Percentiles rank a stretch among this genome's conserved stretches.
phyloP scores from a whole-genome alignment of 2,797 vertebrate species.

The Octomys mimax region DNA sequence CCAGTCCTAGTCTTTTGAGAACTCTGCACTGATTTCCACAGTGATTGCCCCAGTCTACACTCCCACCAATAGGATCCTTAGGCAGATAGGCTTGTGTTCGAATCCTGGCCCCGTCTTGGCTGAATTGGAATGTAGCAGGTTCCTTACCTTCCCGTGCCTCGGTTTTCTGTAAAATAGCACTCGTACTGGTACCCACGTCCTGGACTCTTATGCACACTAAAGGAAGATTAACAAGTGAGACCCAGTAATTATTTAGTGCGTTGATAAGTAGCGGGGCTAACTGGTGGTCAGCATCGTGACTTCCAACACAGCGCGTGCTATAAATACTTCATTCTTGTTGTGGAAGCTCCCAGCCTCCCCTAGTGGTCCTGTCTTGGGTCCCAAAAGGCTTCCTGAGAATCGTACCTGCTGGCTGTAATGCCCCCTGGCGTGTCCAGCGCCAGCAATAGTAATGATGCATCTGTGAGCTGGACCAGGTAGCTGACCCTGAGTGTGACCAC shows the following conservation, averaged over 20 bases:
- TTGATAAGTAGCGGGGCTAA: neutral
- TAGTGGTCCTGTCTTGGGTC: neutral
- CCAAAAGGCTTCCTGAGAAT: neutral
- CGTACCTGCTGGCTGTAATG: neutral
- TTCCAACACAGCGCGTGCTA: neutral
- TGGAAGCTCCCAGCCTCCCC: neutral
- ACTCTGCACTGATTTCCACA: neutral
- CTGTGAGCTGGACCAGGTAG: neutral
- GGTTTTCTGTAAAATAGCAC: neutral
- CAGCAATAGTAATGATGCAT: neutral
- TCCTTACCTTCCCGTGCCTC: neutral
- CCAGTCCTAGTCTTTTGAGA: too few relatives aligned
- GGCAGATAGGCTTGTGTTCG: neutral
- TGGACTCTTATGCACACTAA: neutral
- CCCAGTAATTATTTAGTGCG: neutral
- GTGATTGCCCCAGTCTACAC: neutral
- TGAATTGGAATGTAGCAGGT: neutral
- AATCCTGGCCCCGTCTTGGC: neutral
- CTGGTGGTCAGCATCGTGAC: neutral
- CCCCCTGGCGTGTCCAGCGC: neutral
- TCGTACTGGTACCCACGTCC: neutral
- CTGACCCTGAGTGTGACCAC: neutral
- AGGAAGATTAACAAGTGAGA: conserved; percentile 3
- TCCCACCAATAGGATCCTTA: neutral
- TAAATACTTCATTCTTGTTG: neutral